Evolutionary conservation across 2,797 vertebrate genomes (phyloP).

Genomic region (Mus caroli): DNA sequence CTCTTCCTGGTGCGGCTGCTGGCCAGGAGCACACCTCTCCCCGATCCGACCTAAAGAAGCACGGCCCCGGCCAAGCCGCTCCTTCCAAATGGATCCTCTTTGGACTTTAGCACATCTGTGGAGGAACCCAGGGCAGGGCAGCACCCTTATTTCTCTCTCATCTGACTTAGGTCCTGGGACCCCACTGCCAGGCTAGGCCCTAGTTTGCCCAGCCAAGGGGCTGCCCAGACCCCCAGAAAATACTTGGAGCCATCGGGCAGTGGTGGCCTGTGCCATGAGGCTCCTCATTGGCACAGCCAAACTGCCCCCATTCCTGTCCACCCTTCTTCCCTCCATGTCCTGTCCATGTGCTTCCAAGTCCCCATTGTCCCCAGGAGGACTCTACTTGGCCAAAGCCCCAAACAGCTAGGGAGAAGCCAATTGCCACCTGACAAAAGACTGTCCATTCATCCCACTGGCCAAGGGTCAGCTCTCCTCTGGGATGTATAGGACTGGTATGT

Average conservation of each 20-base stretch:
- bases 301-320: conserved; percentile 77
- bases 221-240: conserved; percentile 69
- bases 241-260: conserved; percentile 85
- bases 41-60: background rate
- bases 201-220: conserved; percentile 70
- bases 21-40: conserved; percentile 51
- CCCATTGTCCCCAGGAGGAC: conserved; percentile 70
- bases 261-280: conserved; percentile 55
- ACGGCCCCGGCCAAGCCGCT: conserved; percentile 49
- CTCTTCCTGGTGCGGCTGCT: background rate
- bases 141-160: background rate
- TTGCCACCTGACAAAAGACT: conserved; percentile 66
- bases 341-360: conserved; percentile 79
- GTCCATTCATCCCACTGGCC: conserved; percentile 68
- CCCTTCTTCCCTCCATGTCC: conserved; percentile 9
- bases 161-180: conserved; percentile 70
- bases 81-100: conserved; percentile 73
- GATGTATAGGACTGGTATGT: conserved; percentile 35
- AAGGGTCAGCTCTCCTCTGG: conserved; percentile 77
- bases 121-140: conserved; percentile 63
- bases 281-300: conserved; percentile 51
- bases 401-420: conserved; percentile 67
- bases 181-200: conserved; percentile 81
- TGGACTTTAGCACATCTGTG: conserved; percentile 69
- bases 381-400: conserved; percentile 69